phyloP scores from a whole-genome alignment of 2,888 invertebrate species.

The Steinernema scapterisci region DNA sequence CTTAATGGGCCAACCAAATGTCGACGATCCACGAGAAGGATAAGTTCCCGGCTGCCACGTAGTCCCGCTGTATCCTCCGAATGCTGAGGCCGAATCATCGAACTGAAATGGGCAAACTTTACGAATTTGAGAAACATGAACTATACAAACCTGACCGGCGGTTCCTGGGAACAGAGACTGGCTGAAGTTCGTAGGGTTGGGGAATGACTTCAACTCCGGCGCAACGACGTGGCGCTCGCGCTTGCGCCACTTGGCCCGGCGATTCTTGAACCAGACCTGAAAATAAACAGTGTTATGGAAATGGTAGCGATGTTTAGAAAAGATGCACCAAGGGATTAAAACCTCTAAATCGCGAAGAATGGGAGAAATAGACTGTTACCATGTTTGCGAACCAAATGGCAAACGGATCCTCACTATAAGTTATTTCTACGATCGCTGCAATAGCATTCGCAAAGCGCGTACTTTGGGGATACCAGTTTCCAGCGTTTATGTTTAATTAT shows the following conservation, averaged over 20 bases:
- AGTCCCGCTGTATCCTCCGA: conserved; percentile 10
- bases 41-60: conserved; percentile 13
- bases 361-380: not conserved
- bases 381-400: too few species aligned
- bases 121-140: not conserved
- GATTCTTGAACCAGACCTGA: conserved; percentile 67
- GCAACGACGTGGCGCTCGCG: conserved; percentile 51
- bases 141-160: not conserved
- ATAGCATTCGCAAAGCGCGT: too few species aligned
- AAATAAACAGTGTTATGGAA: conserved; percentile 11
- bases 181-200: conserved; percentile 9
- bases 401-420: too few species aligned
- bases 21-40: not conserved
- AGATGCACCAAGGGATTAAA: too few species aligned
- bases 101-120: not conserved
- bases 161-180: not conserved
- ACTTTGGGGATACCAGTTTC: too few species aligned
- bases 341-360: too few species aligned
- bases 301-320: too few species aligned
- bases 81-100: conserved; percentile 9
- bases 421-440: too few species aligned
- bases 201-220: conserved; percentile 1
- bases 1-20: conserved; percentile 20
- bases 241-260: conserved; percentile 67
- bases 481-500: too few species aligned